phyloP scores from a whole-genome alignment of 2,113 vertebrate species.

The Poicephalus gulielmi region DNA sequence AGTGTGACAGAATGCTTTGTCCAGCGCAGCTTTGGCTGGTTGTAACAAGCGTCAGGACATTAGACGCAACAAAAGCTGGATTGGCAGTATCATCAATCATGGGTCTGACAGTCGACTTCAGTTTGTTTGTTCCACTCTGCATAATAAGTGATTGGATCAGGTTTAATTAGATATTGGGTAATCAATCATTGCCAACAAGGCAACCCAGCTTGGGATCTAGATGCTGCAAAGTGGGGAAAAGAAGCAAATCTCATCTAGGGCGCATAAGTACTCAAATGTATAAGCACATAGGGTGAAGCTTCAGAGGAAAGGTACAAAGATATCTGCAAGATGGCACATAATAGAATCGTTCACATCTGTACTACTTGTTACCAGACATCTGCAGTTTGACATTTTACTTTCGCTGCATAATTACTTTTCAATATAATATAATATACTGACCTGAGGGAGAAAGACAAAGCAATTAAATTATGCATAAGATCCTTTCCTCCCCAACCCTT shows the following conservation, averaged over 20 bases:
- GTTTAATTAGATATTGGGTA: slow-evolving; percentile 99
- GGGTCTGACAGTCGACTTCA: slow-evolving; percentile 91
- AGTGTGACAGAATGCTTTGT: slow-evolving; percentile 94
- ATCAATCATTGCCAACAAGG: slow-evolving; percentile 99
- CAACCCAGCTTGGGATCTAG: slow-evolving; percentile 84
- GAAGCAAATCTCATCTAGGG: slow-evolving; percentile 77
- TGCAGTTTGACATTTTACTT: slow-evolving; percentile 75
- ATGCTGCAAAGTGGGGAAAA: slow-evolving; percentile 68
- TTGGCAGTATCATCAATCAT: slow-evolving; percentile 99
- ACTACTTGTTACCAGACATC: slow-evolving; percentile 66
- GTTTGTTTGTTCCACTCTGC: slow-evolving; percentile 99
- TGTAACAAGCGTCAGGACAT: slow-evolving; percentile 98
- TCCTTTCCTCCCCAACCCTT: background rate
- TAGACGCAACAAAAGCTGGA: slow-evolving; percentile 92
- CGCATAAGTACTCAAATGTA: slow-evolving; percentile 60
- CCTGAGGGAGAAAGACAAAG: slow-evolving; percentile 73
- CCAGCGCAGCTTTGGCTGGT: slow-evolving; percentile 89
- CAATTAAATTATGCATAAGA: slow-evolving; percentile 70
- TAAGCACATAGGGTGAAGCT: slow-evolving; percentile 72
- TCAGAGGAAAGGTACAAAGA: slow-evolving; percentile 67
- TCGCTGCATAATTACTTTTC: slow-evolving; percentile 76
- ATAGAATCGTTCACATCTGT: slow-evolving; percentile 67
- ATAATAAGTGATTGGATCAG: slow-evolving; percentile 99
- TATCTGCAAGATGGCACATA: slow-evolving; percentile 58
- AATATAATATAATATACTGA: slow-evolving; percentile 78